phyloP scores from a whole-genome alignment of 2,113 vertebrate species.

The Saguinus imperator region DNA sequence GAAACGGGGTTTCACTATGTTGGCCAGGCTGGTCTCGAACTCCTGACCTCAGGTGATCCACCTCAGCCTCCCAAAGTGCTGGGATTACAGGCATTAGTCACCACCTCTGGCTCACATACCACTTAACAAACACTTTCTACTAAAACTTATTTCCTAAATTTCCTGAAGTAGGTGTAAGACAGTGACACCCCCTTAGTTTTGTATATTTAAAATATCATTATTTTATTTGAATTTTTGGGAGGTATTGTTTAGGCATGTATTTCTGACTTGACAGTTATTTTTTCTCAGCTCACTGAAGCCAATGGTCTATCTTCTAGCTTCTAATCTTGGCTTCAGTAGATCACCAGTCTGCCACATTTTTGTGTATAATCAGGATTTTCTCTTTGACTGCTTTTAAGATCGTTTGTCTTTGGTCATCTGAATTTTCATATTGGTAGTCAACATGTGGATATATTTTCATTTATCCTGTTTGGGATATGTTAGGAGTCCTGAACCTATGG shows the following conservation, averaged over 20 bases:
- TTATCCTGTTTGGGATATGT: neutral
- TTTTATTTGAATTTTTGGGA: conserved; percentile 19
- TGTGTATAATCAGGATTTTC: neutral
- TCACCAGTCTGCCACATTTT: neutral
- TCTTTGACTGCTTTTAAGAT: neutral
- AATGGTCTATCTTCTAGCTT: neutral
- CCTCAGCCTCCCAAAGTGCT: too few relatives aligned
- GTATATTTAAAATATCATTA: neutral
- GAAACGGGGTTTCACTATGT: too few relatives aligned
- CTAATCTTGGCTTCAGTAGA: neutral
- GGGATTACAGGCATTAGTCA: too few relatives aligned
- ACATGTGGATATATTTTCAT: neutral
- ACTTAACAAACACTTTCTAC: neutral
- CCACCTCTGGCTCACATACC: too few relatives aligned
- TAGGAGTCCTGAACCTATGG: neutral
- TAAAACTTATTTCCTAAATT: neutral
- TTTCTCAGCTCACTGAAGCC: neutral
- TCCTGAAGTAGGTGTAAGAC: neutral
- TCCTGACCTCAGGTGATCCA: too few relatives aligned
- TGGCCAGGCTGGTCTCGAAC: too few relatives aligned
- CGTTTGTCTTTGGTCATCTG: neutral
- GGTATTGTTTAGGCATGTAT: neutral
- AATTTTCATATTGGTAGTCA: neutral
- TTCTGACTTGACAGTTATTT: neutral
- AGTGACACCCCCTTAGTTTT: neutral